Evolutionary conservation across 2,888 invertebrate genomes (phyloP), one percentile per base, ranked within the genome.

Genomic region (Drosophila koepferae): DNA sequence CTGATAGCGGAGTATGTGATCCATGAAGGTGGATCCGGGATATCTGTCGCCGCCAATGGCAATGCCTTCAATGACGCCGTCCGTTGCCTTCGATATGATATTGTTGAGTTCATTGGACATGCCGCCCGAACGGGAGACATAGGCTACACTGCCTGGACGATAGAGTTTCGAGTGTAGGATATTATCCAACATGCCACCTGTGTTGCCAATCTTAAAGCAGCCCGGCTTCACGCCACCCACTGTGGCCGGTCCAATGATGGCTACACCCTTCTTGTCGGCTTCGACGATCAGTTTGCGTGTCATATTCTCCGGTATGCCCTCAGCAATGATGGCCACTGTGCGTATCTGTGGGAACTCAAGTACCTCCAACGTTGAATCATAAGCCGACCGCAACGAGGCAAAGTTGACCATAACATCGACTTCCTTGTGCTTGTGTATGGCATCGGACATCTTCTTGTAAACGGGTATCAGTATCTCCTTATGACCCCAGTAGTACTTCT

Each of bases 21-120:
- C 99, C 95, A 99, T 97, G 94, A 99, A 99, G 0, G 98, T 99
- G 62, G 99, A 98, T 23, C 99, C 99, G 0, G 99, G 99, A 93
- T 99, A 99, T 43, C 98, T 95, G 94, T 99, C 99, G 0, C 99
- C 99, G 7, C 98, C 98, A 89, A 99, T 99, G 58, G 99, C 99
- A 8, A 99, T 97, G 5, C 99, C 99, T 92, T 99, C 99, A 86
- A 97, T 96, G 0, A 99, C 99, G 6, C 99, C 99, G 93, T 99
- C 98, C 0, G 99, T 98, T 62, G 98, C 96, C 91, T 99, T 98
- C 0, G 98, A 97, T 72, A 99, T 95, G 56, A 99, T 99, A 93
- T 99, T 99, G 94, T 99, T 99, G 72, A 99, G 94, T 92, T 99
- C 99, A 93, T 99, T 99, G 58, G 99, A 99, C 99, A 99, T 99